Evolutionary conservation across 2,888 invertebrate genomes (phyloP).

Genomic region (Ditula angustiorana): DNA sequence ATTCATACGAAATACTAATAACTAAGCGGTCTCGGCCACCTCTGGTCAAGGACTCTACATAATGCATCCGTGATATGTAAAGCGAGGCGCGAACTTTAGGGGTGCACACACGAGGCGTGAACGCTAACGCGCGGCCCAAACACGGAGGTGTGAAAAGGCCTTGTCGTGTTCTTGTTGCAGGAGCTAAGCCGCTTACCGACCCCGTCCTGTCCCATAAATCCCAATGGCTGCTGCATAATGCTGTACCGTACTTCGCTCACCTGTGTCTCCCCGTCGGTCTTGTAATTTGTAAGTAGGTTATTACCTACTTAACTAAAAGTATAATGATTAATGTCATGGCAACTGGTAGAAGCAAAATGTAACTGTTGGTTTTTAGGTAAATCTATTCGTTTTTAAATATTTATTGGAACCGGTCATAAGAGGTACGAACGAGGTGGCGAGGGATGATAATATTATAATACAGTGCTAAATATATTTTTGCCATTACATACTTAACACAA

Average conservation of each 20-base stretch:
- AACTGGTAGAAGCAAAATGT: neutral
- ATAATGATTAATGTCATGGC: neutral
- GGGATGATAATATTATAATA: no score
- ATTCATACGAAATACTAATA: neutral
- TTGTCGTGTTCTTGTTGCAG: conserved; percentile 72
- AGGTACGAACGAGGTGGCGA: no score
- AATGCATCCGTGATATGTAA: conserved; percentile 74
- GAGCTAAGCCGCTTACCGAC: conserved; percentile 76
- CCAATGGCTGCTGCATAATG: conserved; percentile 46
- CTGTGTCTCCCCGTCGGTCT: neutral
- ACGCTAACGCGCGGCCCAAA: conserved; percentile 78
- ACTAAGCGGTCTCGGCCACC: conserved; percentile 17
- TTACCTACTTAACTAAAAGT: no score
- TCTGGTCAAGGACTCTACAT: conserved; percentile 62
- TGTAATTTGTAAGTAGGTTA: conserved; percentile 15
- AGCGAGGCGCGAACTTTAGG: conserved; percentile 78
- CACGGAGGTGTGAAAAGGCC: conserved; percentile 83
- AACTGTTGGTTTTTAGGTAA: no score
- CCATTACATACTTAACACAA: no score
- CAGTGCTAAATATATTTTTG: no score
- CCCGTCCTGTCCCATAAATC: conserved; percentile 74
- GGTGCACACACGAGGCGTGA: conserved; percentile 81
- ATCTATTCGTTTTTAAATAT: no score
- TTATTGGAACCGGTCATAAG: no score
- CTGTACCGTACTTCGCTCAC: neutral